These are phyloP conservation scores for Probaryconus sp. DNA, from an alignment of 1,140 invertebrate genomes.

Conservation along the genomic window DNA sequence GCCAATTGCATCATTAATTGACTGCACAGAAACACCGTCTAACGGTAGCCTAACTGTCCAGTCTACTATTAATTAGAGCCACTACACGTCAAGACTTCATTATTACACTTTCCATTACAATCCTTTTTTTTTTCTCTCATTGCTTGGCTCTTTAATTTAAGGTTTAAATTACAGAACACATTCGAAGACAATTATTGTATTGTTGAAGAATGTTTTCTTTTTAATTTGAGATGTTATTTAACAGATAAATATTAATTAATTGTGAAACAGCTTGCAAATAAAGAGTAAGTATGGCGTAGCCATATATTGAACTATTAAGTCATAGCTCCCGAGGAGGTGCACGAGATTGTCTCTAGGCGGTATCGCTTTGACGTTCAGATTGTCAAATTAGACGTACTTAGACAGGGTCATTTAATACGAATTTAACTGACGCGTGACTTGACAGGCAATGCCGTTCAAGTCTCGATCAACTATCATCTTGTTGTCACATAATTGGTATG, in stretches of 20 bases:
- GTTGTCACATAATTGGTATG: conserved; percentile 56
- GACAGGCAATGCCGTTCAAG: conserved; percentile 46
- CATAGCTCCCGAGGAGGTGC: conserved; percentile 9
- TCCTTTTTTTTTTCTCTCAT: too few relatives aligned
- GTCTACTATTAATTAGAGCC: conserved; percentile 33
- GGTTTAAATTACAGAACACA: too few relatives aligned
- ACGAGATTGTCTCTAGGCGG: conserved; percentile 46
- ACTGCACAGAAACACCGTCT: too few relatives aligned
- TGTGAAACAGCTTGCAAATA: too few relatives aligned
- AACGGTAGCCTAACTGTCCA: conserved; percentile 22
- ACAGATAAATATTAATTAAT: too few relatives aligned
- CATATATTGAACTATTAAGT: conserved; percentile 45
- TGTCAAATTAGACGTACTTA: conserved; percentile 56
- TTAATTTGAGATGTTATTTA: too few relatives aligned
- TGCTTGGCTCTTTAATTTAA: too few relatives aligned
- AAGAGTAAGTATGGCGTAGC: not conserved
- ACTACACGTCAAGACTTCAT: conserved; percentile 48
- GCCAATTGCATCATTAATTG: conserved; percentile 49
- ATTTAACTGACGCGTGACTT: conserved; percentile 60
- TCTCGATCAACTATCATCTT: conserved; percentile 51
- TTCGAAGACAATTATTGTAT: too few relatives aligned
- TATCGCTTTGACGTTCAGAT: conserved; percentile 46
- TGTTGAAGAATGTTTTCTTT: too few relatives aligned
- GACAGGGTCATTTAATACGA: conserved; percentile 52
- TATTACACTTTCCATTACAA: too few relatives aligned